phyloP scores from a whole-genome alignment of 2,888 invertebrate genomes.

The Acrobeloides nanus region DNA sequence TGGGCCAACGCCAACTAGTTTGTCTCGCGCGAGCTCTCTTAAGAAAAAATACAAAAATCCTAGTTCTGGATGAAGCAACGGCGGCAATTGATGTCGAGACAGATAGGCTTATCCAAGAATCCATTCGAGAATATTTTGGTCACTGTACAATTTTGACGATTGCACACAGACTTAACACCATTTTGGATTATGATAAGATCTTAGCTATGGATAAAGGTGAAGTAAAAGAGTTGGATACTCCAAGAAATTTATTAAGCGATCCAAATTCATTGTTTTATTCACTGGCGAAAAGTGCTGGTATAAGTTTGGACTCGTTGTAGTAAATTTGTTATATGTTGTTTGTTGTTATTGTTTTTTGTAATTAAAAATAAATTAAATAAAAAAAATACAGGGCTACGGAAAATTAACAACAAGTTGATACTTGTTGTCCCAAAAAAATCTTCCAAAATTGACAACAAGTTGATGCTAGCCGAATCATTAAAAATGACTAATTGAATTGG shows the following conservation, averaged over 20 bases:
- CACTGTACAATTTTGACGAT: constrained; percentile 60
- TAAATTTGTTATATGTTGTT: too few species aligned
- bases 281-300: too few species aligned
- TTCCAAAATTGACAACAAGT: too few species aligned
- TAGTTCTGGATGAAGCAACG: constrained; percentile 64
- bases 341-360: too few species aligned
- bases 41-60: constrained; percentile 34
- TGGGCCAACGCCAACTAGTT: constrained; percentile 48
- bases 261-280: constrained; percentile 52
- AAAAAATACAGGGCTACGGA: too few species aligned
- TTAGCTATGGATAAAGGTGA: constrained; percentile 56
- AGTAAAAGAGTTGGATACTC: constrained; percentile 56
- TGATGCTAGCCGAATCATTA: too few species aligned
- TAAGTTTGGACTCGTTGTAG: too few species aligned
- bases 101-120: constrained; percentile 61
- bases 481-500: too few species aligned
- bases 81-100: constrained; percentile 54
- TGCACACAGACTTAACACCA: constrained; percentile 84
- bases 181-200: constrained; percentile 69
- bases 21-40: constrained; percentile 48
- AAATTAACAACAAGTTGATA: too few species aligned
- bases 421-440: too few species aligned
- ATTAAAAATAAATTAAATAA: too few species aligned
- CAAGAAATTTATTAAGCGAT: constrained; percentile 53
- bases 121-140: constrained; percentile 70